phyloP scores from a whole-genome alignment of 2,888 invertebrate genomes.

The Icerya purchasi region DNA sequence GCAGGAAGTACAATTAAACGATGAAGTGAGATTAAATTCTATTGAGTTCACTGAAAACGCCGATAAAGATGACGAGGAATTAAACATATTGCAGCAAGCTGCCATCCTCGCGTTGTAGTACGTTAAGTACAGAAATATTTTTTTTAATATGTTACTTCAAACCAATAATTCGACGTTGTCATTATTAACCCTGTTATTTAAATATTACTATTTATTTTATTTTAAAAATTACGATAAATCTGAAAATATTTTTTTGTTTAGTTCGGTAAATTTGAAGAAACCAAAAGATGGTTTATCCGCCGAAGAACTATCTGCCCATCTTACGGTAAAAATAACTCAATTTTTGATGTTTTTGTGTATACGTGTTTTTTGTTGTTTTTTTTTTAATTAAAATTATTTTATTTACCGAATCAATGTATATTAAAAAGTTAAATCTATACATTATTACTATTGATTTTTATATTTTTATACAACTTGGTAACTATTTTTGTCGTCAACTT shows the following conservation, averaged over 20 bases:
- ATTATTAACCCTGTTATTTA: not conserved
- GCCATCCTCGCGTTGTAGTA: constrained; percentile 55
- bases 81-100: constrained; percentile 56
- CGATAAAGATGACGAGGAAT: constrained; percentile 27
- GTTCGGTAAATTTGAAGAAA: constrained; percentile 47
- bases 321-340: constrained; percentile 31
- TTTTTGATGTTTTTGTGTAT: no score
- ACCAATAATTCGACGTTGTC: not conserved
- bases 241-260: constrained; percentile 29
- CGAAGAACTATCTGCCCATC: constrained; percentile 64
- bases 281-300: constrained; percentile 56
- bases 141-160: constrained; percentile 3
- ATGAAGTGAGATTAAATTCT: constrained; percentile 66
- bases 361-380: no score
- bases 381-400: no score
- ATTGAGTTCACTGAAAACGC: constrained; percentile 35
- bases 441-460: no score
- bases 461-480: no score
- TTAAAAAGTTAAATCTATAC: no score
- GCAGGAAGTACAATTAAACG: constrained; percentile 48
- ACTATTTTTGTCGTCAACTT: no score
- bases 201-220: not conserved
- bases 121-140: constrained; percentile 25
- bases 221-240: not conserved
- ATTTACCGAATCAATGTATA: no score